Base-by-base conservation (phyloP, 2,797 vertebrate genomes). In the Premnoplex brunnescens region DNA sequence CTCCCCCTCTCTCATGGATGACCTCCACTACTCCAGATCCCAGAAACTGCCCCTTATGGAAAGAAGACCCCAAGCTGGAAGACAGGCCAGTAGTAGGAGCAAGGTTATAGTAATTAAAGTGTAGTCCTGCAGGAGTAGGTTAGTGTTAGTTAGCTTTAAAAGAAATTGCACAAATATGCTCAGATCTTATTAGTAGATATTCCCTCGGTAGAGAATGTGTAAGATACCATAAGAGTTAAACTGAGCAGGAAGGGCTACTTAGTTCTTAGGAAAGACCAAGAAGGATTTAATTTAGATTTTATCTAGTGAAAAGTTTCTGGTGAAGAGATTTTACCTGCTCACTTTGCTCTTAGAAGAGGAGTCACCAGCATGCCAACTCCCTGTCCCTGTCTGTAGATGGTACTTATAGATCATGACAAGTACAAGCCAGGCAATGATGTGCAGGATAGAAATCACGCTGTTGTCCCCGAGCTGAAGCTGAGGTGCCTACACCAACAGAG, bases 61-160 rank as follows among this genome's bases (percentile, higher is more conserved):
- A 88, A 55, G 23, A 36, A 72, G 46, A 20, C 41, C 36, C 43
- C 60, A 68, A 16, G 32, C 62, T 94, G 59, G 32, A 95, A 46
- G 77, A 41, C 19, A 41, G 55, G 13, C 15, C 22, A 83, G 66
- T 32, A 55, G 48, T 15, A 73, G 14, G 21, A 59, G 58, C 66
- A 76, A 84, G 86, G 49, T 52, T 82, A 6, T 24, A 64, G 71
- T 91, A 94, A 93, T 95, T 92, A 91, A 95, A 71, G 76, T 44
- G 59, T 23, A 73, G 26, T 55, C 51, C 51, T 94, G 77, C 73
- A 9, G 55, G 71, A 59, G 56, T 52, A 36, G 26, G 23, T 94
- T 78, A 64, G 4, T 28, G 67, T 93, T 94, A 94, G 85, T 94
- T 89, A 89, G 88, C 82, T 75, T 93, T 89, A 62, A 91, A 77